Conservation (phyloP, 2,888 invertebrate genomes). For the Lasioglossum oenotherae region DNA sequence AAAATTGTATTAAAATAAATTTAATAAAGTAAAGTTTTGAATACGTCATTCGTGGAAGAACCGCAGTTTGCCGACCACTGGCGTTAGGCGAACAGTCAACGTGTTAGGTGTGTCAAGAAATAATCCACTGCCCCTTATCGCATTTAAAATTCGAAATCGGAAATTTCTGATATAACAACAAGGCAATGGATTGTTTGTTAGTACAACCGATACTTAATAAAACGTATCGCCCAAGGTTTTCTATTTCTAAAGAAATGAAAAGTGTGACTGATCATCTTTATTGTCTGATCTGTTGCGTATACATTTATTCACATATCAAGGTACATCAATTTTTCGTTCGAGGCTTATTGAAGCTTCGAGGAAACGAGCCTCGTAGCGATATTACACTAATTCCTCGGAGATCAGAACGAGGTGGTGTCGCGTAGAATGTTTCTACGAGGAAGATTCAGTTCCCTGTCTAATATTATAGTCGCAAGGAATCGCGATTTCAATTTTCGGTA, state of each 20-base stretch:
- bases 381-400: background rate
- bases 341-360: background rate
- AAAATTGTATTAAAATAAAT: too few relatives aligned
- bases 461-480: background rate
- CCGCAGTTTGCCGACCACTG: too few relatives aligned
- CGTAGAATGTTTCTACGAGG: background rate
- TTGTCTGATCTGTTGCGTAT: slow-evolving; percentile 27
- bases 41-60: too few relatives aligned
- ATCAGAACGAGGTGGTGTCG: background rate
- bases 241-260: background rate
- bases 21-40: too few relatives aligned
- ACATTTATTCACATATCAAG: slow-evolving; percentile 54
- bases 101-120: background rate
- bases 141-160: background rate
- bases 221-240: background rate
- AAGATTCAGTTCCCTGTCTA: background rate
- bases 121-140: background rate
- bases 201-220: background rate
- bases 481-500: background rate
- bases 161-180: background rate
- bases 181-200: background rate
- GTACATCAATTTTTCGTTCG: background rate
- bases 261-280: background rate
- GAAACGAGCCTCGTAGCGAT: background rate
- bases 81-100: slow-evolving; percentile 2